Conservation (phyloP, 2,113 vertebrate genomes). For the Oceanites oceanicus region DNA sequence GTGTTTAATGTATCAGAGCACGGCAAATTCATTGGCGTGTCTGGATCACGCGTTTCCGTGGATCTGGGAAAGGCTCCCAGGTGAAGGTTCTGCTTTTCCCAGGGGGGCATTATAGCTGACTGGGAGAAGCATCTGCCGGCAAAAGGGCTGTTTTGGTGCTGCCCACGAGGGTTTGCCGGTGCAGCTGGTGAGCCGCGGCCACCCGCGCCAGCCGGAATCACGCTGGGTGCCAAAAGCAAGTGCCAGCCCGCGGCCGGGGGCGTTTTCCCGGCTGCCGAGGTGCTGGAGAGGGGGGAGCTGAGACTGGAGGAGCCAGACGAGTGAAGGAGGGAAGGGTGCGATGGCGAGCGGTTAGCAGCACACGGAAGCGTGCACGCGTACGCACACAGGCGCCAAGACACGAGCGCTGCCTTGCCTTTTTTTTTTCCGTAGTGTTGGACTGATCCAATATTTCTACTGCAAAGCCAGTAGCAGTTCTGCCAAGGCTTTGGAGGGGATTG, state of each 20-base stretch:
- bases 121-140: not conserved
- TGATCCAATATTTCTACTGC: not conserved
- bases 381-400: not conserved
- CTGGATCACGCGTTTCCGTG: not conserved
- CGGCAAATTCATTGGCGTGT: not conserved
- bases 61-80: not conserved
- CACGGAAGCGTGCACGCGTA: not conserved
- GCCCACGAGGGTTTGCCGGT: not conserved
- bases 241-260: not conserved
- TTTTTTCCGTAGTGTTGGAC: rapidly evolving
- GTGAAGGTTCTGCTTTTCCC: not conserved
- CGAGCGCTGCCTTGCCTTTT: not conserved
- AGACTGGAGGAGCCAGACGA: not conserved
- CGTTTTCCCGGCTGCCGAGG: not conserved
- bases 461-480: not conserved
- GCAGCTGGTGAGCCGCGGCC: not conserved
- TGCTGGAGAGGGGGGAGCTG: not conserved
- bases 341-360: not conserved
- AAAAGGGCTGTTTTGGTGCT: not conserved
- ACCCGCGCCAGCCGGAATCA: not conserved
- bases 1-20: not conserved
- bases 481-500: not conserved
- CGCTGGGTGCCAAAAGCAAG: not conserved
- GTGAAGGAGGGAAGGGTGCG: not conserved
- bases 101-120: rapidly evolving